These are phyloP conservation scores for Sialis fuliginosa DNA, from an alignment of 2,888 invertebrate species.

Conservation along the genomic window DNA sequence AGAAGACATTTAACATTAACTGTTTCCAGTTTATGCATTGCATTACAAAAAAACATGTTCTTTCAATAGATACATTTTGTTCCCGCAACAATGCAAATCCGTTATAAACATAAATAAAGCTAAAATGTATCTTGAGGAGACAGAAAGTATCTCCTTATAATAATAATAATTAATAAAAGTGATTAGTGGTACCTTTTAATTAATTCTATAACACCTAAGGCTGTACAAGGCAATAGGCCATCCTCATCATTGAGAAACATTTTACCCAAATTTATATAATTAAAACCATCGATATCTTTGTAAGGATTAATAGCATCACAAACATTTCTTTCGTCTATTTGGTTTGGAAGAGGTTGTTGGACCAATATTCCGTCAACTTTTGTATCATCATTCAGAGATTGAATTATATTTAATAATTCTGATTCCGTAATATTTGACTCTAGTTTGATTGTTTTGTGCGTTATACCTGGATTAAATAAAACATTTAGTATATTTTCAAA, in stretches of 20 bases:
- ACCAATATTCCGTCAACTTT: constrained; percentile 68
- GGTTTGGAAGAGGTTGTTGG: constrained; percentile 65
- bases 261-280: constrained; percentile 65
- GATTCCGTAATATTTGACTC: constrained; percentile 39
- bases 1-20: no score
- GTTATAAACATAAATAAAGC: no score
- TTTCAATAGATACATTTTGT: no score
- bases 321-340: constrained; percentile 54
- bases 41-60: no score
- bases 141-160: no score
- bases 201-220: constrained; percentile 54
- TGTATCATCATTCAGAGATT: constrained; percentile 46
- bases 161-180: no score
- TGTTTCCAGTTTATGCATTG: no score
- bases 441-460: constrained; percentile 46
- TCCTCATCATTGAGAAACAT: constrained; percentile 49
- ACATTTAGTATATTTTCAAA: not conserved
- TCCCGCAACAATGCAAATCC: no score
- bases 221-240: constrained; percentile 62
- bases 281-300: constrained; percentile 89
- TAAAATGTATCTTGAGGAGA: no score
- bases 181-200: constrained; percentile 32
- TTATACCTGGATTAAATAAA: constrained; percentile 28
- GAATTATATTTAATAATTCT: constrained; percentile 46
- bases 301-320: constrained; percentile 63